Conservation (phyloP, 2,888 invertebrate species). For the Slavum lentiscoides region DNA sequence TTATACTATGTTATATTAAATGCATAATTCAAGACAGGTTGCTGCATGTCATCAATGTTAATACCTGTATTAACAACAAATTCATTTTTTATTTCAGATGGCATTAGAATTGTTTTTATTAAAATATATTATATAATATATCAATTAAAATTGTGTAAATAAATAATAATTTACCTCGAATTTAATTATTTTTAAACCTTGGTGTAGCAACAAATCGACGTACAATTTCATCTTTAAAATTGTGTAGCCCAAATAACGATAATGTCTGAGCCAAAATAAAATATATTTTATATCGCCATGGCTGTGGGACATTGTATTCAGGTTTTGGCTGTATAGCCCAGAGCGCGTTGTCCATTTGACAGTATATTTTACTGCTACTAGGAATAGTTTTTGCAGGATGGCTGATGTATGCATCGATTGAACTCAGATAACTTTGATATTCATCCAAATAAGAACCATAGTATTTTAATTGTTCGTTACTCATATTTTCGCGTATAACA, state of each 20-base stretch:
- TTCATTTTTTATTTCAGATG: no score
- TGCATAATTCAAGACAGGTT: no score
- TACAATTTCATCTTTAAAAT: constrained; percentile 31
- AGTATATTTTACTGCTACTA: constrained; percentile 7
- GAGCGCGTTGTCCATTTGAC: constrained; percentile 17
- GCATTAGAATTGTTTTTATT: no score
- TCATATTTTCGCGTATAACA: constrained; percentile 12
- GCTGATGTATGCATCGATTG: constrained; percentile 23
- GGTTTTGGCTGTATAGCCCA: constrained; percentile 12
- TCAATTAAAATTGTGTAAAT: no score
- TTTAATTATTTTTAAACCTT: constrained; percentile 9
- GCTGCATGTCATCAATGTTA: no score
- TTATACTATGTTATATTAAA: no score
- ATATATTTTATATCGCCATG: constrained; percentile 39
- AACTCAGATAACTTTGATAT: constrained; percentile 37
- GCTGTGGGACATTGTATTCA: constrained; percentile 29
- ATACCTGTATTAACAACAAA: no score
- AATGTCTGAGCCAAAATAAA: constrained; percentile 6
- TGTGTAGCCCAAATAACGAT: constrained; percentile 19
- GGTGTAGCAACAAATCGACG: constrained; percentile 41
- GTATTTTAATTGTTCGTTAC: constrained; percentile 6
- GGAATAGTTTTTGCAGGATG: constrained; percentile 14
- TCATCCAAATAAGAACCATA: constrained; percentile 29
- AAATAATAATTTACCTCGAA: no score
- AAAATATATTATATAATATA: no score